A percentile compares a stretch with the other conserved stretches of the same genome.
Conservation (phyloP, 1,140 invertebrate genomes). For the Ephestia elutella region DNA sequence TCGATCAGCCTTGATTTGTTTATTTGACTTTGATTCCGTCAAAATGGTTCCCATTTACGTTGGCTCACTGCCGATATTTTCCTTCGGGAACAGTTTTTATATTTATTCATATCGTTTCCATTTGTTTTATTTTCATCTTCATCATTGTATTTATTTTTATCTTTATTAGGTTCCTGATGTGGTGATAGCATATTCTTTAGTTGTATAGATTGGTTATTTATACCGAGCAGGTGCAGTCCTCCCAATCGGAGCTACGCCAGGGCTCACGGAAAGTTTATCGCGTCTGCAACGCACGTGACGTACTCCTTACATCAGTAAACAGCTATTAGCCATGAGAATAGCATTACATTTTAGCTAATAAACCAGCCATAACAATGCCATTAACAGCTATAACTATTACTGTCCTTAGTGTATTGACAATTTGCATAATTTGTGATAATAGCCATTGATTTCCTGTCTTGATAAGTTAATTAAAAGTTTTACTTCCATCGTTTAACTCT, state of each 20-base stretch:
- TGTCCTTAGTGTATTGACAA: not conserved
- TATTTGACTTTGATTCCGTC: slow-evolving; percentile 19
- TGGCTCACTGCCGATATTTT: slow-evolving; percentile 28
- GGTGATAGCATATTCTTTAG: not conserved
- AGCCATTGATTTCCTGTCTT: not conserved
- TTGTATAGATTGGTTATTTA: not conserved
- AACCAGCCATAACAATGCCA: not conserved
- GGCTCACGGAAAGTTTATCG: not conserved
- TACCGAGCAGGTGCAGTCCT: not conserved
- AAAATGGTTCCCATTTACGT: slow-evolving; percentile 27
- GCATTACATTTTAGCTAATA: not conserved
- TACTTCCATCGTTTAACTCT: too few species aligned
- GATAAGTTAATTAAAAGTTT: too few species aligned
- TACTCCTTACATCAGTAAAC: not conserved
- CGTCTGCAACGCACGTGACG: not conserved
- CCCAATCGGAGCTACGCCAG: not conserved
- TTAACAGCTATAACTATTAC: not conserved
- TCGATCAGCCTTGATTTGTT: slow-evolving; percentile 16
- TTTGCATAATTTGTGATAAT: not conserved
- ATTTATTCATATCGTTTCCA: not conserved
- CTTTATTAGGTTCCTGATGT: not conserved
- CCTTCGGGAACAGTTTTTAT: not conserved
- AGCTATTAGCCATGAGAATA: slow-evolving; percentile 3
- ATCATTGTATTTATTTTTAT: not conserved
- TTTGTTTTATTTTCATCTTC: not conserved